Evolutionary conservation across 2,797 vertebrate species (phyloP), one percentile per base, ranked within the genome.

Genomic region (Petrocephalus schoutedeni): DNA sequence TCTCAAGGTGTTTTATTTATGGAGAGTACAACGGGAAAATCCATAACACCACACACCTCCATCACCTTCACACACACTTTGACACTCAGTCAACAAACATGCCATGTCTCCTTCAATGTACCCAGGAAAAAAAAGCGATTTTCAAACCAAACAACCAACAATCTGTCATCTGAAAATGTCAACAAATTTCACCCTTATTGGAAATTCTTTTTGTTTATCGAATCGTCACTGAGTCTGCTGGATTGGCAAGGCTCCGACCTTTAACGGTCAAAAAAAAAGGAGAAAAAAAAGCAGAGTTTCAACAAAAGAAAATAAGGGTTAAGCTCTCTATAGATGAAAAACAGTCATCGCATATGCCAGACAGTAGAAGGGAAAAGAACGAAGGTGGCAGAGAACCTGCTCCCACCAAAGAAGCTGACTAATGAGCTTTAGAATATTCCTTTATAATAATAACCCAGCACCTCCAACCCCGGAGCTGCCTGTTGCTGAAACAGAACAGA

Each of bases 31-130:
- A 36, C 28, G 12, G 28, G 36, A 71, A 71, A 71, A 71, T 71
- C 67, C 67, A 71, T 36, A 71, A 36, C 10, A 71, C 67, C 67
- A 36, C 32, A 36, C 32, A 74, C 67, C 77, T 49, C 77, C 41
- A 80, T 41, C 56, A 86, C 23, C 32, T 36, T 51, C 61, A 89
- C 88, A 88, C 87, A 90, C 83, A 87, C 57, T 85, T 7, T 28
- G 19, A 88, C 45, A 89, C 41, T 90, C 84, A 41, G 19, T 49
- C 77, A 82, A 41, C 77, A n/a, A 74, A 56, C 83, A 82, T 23
- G 86, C 67, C 84, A 53, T 56, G n/a, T 67, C 77, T 51, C 77
- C 77, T 80, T 87, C 53, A 74, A 89, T 67, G 32, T 90, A 84
- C 32, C 61, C 12, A 84, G 87, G 67, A 89, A 49, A 56, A 28